Base-by-base conservation (phyloP, 2,888 invertebrate species). In the Myathropa florea region DNA sequence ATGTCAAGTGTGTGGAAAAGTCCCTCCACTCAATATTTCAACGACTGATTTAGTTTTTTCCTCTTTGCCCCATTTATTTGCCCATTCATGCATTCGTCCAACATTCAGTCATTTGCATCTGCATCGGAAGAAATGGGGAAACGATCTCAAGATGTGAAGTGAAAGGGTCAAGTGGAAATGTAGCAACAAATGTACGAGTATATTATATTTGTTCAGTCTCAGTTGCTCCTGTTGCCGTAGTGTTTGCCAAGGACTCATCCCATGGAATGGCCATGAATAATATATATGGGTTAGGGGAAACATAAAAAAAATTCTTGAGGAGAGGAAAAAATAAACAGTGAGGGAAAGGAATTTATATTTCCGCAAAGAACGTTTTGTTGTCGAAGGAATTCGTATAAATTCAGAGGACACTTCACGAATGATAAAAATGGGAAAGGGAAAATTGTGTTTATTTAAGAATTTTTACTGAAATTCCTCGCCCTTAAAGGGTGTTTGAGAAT, bases 101-200 rank as follows among this genome's bases (percentile, higher is more conserved):
- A 59, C 36, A 70, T n/a, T 33, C 26, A 59, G 36, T 70, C 70
- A 70, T 70, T 70, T 24, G 36, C 26, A 70, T 70, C 36, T 59
- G 30, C 67, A 55, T 67, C 23, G 55, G 0, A 59, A 33, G 59
- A 39, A 70, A 36, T 21, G 57, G 7, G 18, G 46, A 70, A 70
- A 57, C 9, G 26, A 68, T 3, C 30, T 4, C 18, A 65, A 65
- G 28, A 64, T 23, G 14, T 10, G 1, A 3, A 33, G 21, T 61
- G 39, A 26, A 39, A n/a, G 24, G 64, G 39, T 64, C 64, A 39
- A 64, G 39, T 9, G 4, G 14, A 26, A 36, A 39, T 23, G 36
- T 36, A 23, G 18, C 33, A 63, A 63, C 33, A 63, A 23, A 12
- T 12, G 21, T 21, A 63, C 14, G 9, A 65, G 67, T 30, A 55